phyloP scores from a whole-genome alignment of 2,113 vertebrate genomes.

The Dicaeum eximium region DNA sequence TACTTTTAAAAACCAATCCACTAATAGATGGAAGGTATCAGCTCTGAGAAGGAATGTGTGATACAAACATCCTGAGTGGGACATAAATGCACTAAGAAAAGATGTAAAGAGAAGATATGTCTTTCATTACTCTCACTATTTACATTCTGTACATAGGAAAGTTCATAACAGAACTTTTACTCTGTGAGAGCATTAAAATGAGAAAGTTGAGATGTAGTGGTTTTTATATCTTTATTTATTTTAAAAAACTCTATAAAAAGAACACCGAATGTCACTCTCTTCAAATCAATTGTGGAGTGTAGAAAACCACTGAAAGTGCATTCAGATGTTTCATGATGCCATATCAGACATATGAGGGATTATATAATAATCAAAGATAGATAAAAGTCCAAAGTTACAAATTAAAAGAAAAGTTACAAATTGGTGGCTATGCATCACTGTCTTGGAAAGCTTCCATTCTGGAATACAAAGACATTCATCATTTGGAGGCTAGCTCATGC shows the following conservation, averaged over 20 bases:
- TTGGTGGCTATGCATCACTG: slow-evolving; percentile 21
- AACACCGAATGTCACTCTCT: neutral
- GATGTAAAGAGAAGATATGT: neutral
- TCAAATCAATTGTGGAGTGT: neutral
- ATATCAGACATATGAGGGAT: neutral
- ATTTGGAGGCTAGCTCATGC: slow-evolving; percentile 6
- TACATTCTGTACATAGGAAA: neutral
- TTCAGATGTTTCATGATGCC: neutral
- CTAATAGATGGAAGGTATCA: neutral
- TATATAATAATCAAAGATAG: neutral
- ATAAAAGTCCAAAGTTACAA: neutral
- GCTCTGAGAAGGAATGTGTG: neutral
- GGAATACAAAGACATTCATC: slow-evolving; percentile 24
- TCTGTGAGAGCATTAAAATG: neutral
- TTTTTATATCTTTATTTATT: neutral
- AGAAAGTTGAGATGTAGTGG: neutral
- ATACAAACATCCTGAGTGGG: neutral
- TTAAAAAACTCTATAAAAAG: neutral
- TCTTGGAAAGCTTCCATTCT: slow-evolving; percentile 35
- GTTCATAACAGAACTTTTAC: neutral
- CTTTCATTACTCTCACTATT: neutral
- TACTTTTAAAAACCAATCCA: neutral
- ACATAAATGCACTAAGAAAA: neutral
- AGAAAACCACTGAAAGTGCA: neutral
- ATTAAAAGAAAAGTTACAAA: slow-evolving; percentile 37